Evolutionary conservation across 2,888 invertebrate species (phyloP), one percentile per base, ranked within the genome.

Genomic region (Microctonus brassicae): DNA sequence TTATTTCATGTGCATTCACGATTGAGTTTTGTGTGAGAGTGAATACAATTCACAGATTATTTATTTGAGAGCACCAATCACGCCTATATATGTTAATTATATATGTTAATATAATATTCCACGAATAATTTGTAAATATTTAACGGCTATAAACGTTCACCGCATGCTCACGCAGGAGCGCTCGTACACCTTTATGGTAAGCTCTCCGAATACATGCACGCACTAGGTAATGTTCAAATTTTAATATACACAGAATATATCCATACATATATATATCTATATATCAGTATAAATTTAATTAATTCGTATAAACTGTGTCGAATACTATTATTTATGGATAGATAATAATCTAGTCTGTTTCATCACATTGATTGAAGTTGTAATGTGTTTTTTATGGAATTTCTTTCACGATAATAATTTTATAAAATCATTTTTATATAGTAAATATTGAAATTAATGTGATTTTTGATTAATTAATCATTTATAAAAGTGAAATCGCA

Each of bases 201-300:
- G 86, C 81, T 87, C 87, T 84, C 84, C 82, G 86, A 87, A 85
- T 83, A 83, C 83, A 86, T 86, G 86, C 85, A 87, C 83, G 86
- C 85, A 84, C 85, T 87, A 87, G 87, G 87, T 87, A 87, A 87
- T 83, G 79, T 83, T 47, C 81, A 83, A 82, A 82, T 81, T 83
- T 82, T 79, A 52, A 63, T 68, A 75, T 76, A 72, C 47, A 39
- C 64, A 36, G 24, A 29, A 33, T 57, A 52, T n/a, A n/a, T n/a
- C n/a, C n/a, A n/a, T n/a, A n/a, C n/a, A n/a, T n/a, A n/a, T n/a
- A n/a, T n/a, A n/a, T n/a, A n/a, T n/a, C n/a, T n/a, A n/a, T n/a
- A n/a, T n/a, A n/a, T n/a, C n/a, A n/a, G n/a, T 33, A 26, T 22
- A 20, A 11, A 58, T 42, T 73, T 64, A 55, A 60, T 52, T 34